Evolutionary conservation across 2,113 vertebrate species (phyloP).

Genomic region (Nothobranchius furzeri): DNA sequence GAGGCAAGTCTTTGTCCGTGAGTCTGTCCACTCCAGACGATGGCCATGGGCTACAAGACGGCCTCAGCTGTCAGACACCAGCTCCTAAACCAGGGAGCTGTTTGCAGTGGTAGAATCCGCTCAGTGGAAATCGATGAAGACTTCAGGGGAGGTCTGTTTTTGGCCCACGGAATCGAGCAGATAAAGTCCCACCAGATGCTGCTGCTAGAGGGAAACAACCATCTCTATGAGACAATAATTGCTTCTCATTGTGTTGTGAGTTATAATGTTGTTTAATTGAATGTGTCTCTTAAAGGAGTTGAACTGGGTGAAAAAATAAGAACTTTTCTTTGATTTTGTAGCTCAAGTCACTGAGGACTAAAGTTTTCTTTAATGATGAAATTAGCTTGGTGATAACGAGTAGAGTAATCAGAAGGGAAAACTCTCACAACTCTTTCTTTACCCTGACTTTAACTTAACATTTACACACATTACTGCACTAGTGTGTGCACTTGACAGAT

Average conservation of each 20-base stretch:
- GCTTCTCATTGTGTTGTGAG: neutral
- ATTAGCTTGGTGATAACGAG: too few species aligned
- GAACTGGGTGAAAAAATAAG: neutral
- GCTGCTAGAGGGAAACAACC: constrained; percentile 29
- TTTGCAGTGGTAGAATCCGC: constrained; percentile 29
- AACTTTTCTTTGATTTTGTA: too few species aligned
- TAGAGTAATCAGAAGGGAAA: too few species aligned
- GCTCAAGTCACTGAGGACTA: too few species aligned
- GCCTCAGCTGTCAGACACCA: constrained; percentile 54
- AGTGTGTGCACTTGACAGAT: too few species aligned
- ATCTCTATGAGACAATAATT: constrained; percentile 10
- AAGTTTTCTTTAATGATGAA: too few species aligned
- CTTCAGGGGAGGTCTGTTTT: constrained; percentile 32
- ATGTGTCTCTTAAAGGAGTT: neutral
- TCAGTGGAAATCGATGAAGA: constrained; percentile 54
- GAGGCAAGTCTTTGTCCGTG: constrained; percentile 55
- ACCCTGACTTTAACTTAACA: too few species aligned
- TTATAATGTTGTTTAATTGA: neutral
- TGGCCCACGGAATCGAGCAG: constrained; percentile 26
- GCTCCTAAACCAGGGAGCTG: constrained; percentile 44
- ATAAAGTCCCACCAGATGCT: constrained; percentile 47
- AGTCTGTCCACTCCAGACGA: constrained; percentile 43
- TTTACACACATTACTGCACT: too few species aligned
- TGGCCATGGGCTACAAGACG: constrained; percentile 68
- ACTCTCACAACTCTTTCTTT: too few species aligned